Percentiles rank a stretch among this genome's conserved stretches.
phyloP scores from a whole-genome alignment of 1,140 invertebrate species.

The Meloidogyne exigua region DNA sequence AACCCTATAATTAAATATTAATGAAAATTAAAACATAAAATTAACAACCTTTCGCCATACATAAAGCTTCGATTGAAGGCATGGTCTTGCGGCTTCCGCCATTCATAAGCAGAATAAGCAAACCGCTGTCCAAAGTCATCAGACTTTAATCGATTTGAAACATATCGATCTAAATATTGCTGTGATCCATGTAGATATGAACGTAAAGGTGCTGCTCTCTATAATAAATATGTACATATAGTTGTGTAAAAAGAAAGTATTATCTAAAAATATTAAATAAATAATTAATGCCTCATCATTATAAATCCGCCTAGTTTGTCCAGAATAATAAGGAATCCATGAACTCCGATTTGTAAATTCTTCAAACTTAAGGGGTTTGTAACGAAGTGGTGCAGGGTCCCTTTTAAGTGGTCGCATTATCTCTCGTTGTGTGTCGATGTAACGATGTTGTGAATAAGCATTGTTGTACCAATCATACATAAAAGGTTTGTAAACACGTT shows the following conservation, averaged over 20 bases:
- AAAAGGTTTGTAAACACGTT: conserved; percentile 63
- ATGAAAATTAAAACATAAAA: neutral
- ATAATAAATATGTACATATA: conserved; percentile 28
- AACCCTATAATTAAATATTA: conserved; percentile 32
- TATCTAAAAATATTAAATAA: conserved; percentile 3
- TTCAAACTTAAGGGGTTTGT: conserved; percentile 22
- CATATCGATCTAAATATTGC: conserved; percentile 59
- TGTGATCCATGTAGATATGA: conserved; percentile 61
- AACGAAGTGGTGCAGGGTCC: conserved; percentile 21
- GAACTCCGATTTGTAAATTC: conserved; percentile 25
- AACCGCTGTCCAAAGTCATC: conserved; percentile 61
- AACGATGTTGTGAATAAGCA: conserved; percentile 12
- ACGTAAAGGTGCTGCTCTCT: conserved; percentile 52
- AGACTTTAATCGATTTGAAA: conserved; percentile 53
- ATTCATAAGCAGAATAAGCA: conserved; percentile 56
- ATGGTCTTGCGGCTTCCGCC: conserved; percentile 62
- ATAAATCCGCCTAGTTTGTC: conserved; percentile 63
- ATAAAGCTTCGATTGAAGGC: conserved; percentile 61
- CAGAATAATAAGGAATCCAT: conserved; percentile 62
- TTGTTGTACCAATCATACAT: conserved; percentile 53
- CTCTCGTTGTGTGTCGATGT: conserved; percentile 48
- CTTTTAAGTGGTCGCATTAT: conserved; percentile 36
- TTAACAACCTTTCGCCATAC: conserved; percentile 42
- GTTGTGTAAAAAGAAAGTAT: neutral
- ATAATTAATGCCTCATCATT: conserved; percentile 51